These are phyloP conservation scores for Zeuzera pyrina DNA, from an alignment of 2,888 invertebrate species.

Conservation along the genomic window DNA sequence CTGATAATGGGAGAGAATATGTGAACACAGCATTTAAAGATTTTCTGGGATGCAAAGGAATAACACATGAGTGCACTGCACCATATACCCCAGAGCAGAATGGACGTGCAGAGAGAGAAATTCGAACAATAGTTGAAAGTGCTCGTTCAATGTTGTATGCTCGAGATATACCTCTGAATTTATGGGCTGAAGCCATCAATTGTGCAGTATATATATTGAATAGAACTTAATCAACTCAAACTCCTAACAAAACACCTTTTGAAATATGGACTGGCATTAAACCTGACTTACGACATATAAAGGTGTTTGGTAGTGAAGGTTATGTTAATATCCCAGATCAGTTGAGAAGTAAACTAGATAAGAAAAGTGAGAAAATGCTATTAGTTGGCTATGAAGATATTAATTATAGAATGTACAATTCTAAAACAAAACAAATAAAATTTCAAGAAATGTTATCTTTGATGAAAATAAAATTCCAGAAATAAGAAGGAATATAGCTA, in stretches of 20 bases:
- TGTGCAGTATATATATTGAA: conserved; percentile 31
- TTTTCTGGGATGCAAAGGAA: conserved; percentile 16
- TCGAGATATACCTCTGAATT: conserved; percentile 13
- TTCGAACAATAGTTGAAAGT: conserved; percentile 24
- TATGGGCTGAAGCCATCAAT: conserved; percentile 38
- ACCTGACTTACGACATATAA: conserved; percentile 15
- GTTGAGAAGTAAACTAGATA: conserved; percentile 18
- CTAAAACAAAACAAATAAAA: conserved; percentile 12
- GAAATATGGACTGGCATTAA: conserved; percentile 25
- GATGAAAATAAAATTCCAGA: conserved; percentile 16
- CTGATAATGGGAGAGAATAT: conserved; percentile 20
- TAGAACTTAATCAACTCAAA: conserved; percentile 23
- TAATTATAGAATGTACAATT: conserved; percentile 25
- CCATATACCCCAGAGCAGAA: conserved; percentile 28
- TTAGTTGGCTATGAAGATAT: conserved; percentile 25
- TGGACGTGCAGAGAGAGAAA: conserved; percentile 26
- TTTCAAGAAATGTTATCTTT: conserved; percentile 21
- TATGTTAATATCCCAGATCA: conserved; percentile 28
- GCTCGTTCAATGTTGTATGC: conserved; percentile 23
- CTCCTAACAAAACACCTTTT: conserved; percentile 18
- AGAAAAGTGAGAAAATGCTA: conserved; percentile 19
- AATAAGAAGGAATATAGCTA: conserved; percentile 10
- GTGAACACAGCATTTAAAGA: conserved; percentile 18
- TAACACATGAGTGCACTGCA: conserved; percentile 21
- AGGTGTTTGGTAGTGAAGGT: no score